Evolutionary conservation across 2,888 invertebrate genomes (phyloP).

Genomic region (Mellilla xanthometata): DNA sequence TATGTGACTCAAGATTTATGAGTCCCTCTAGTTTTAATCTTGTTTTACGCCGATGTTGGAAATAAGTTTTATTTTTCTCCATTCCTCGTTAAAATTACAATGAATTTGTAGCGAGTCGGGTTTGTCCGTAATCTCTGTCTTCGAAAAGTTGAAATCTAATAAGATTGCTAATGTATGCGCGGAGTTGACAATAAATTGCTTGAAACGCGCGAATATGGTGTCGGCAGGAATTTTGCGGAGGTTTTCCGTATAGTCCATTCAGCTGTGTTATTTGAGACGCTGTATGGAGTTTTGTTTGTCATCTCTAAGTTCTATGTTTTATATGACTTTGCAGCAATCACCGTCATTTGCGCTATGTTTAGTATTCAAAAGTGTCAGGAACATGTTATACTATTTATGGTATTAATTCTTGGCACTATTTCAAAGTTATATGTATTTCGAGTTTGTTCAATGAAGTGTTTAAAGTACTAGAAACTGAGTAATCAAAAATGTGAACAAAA

Average conservation of each 20-base stretch:
- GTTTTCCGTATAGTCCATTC: conserved; percentile 12
- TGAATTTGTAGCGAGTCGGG: conserved; percentile 7
- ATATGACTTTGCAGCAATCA: conserved; percentile 11
- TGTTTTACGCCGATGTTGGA: conserved; percentile 43
- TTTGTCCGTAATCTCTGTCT: conserved; percentile 1
- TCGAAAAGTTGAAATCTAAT: conserved; percentile 32
- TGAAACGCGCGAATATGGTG: conserved; percentile 14
- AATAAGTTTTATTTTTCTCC: conserved; percentile 37
- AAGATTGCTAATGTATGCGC: conserved; percentile 26
- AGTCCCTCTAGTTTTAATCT: conserved; percentile 34
- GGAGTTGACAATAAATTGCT: conserved; percentile 27
- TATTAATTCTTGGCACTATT: no score
- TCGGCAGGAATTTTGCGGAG: conserved; percentile 21
- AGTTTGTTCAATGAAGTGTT: no score
- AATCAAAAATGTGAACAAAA: no score
- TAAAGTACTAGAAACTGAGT: no score
- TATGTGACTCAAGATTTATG: conserved; percentile 42
- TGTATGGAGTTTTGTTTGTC: conserved; percentile 22
- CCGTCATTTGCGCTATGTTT: conserved; percentile 16
- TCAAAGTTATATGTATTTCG: no score
- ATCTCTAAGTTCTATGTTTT: conserved; percentile 22
- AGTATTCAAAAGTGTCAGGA: conserved; percentile 8
- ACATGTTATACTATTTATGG: conserved; percentile 12
- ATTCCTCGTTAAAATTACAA: conserved; percentile 28
- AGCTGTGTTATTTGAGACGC: conserved; percentile 23